These are phyloP conservation scores for Chelonoidis abingdonii DNA, from an alignment of 2,113 vertebrate species.

Conservation along the genomic window DNA sequence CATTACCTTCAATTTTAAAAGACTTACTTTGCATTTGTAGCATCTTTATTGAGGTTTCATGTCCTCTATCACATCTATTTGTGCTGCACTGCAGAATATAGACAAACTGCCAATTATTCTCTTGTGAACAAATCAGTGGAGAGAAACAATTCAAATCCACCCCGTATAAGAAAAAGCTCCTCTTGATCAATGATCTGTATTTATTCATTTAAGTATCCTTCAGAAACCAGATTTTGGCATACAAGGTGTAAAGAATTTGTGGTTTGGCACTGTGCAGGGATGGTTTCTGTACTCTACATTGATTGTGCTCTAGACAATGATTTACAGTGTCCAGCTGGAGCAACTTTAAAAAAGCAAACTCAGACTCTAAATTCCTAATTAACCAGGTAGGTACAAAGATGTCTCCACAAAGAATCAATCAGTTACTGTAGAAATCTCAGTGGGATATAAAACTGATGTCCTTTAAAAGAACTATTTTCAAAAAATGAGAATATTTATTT, in stretches of 20 bases:
- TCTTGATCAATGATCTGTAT: not conserved
- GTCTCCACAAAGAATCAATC: conserved; percentile 21
- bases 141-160: not conserved
- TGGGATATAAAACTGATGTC: not conserved
- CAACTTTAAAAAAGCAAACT: conserved; percentile 46
- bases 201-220: not conserved
- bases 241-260: not conserved
- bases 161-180: not conserved
- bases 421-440: conserved; percentile 5
- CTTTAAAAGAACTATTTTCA: conserved; percentile 33
- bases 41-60: not conserved
- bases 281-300: not conserved
- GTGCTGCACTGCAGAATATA: not conserved
- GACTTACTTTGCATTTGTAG: not conserved
- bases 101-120: not conserved
- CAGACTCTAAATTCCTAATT: conserved; percentile 47
- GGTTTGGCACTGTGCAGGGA: not conserved
- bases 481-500: not conserved
- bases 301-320: conserved; percentile 12
- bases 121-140: not conserved
- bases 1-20: not conserved
- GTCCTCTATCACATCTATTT: not conserved
- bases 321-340: conserved; percentile 51
- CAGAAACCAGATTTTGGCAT: not conserved
- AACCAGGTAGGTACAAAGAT: conserved; percentile 24